These are phyloP conservation scores for Mesochorus sp. DNA, from an alignment of 2,888 invertebrate genomes.

Conservation along the genomic window DNA sequence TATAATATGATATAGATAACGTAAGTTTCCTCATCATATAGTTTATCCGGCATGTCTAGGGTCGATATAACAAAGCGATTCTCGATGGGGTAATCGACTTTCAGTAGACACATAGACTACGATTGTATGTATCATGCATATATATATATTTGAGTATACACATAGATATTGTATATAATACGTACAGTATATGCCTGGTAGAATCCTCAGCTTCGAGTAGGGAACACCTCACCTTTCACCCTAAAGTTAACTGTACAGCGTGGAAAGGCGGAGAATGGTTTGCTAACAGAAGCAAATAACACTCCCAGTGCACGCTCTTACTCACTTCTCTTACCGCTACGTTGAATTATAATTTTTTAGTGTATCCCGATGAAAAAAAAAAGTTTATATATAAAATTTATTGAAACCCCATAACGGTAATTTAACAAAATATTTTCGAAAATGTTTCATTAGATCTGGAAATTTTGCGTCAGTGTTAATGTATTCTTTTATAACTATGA, in stretches of 20 bases:
- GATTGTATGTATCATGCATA: slow-evolving; percentile 6
- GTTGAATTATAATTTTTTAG: slow-evolving; percentile 41
- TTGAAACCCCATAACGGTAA: not conserved
- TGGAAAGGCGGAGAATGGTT: slow-evolving; percentile 69
- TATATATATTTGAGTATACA: slow-evolving; percentile 20
- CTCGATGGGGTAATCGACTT: slow-evolving; percentile 64
- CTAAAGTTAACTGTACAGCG: slow-evolving; percentile 72
- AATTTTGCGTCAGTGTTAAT: not conserved
- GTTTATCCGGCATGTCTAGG: slow-evolving; percentile 43
- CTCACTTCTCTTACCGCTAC: slow-evolving; percentile 51
- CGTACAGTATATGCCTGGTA: slow-evolving; percentile 20
- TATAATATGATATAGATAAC: not conserved
- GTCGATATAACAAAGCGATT: slow-evolving; percentile 54
- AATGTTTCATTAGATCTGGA: no score
- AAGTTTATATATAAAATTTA: not conserved
- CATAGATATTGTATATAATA: slow-evolving; percentile 2
- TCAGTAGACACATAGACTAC: slow-evolving; percentile 35
- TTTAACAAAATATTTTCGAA: not conserved
- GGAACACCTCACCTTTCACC: slow-evolving; percentile 73
- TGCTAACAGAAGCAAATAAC: slow-evolving; percentile 66
- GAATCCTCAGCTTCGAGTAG: slow-evolving; percentile 45
- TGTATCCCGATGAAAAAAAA: slow-evolving; percentile 1
- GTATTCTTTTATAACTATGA: not conserved
- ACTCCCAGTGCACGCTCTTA: slow-evolving; percentile 54
- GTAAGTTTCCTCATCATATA: slow-evolving; percentile 16